phyloP scores from a whole-genome alignment of 2,113 vertebrate genomes.

The Rhabdornis inornatus region DNA sequence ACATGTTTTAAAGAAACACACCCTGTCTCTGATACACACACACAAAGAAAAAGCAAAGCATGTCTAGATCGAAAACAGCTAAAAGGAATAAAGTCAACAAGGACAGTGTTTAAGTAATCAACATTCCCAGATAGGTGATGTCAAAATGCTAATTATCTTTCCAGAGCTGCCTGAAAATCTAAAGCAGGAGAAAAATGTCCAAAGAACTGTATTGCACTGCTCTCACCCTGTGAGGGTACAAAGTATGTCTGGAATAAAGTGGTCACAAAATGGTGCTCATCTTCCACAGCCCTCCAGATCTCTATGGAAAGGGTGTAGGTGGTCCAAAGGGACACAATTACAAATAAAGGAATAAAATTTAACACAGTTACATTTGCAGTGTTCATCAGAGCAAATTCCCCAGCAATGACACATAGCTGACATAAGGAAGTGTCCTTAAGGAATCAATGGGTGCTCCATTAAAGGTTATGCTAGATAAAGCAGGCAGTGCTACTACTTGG shows the following conservation, averaged over 20 bases:
- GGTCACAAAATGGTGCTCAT: neutral
- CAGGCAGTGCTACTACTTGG: neutral
- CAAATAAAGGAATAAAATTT: neutral
- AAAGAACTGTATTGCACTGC: neutral
- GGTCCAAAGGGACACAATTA: slow-evolving; percentile 9
- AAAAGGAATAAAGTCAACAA: neutral
- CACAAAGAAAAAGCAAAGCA: neutral
- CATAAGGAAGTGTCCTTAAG: neutral
- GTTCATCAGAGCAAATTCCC: slow-evolving; percentile 53
- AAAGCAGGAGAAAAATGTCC: neutral
- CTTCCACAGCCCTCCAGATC: neutral
- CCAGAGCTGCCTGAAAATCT: slow-evolving; percentile 2
- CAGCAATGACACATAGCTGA: slow-evolving; percentile 29
- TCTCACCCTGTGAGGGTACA: neutral
- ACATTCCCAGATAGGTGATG: neutral
- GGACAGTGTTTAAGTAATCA: neutral
- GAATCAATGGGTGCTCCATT: neutral
- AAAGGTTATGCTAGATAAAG: slow-evolving; percentile 6
- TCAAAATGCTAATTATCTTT: slow-evolving; percentile 26
- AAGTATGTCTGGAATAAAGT: neutral
- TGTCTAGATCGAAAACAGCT: neutral
- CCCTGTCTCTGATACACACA: neutral
- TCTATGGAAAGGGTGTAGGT: neutral
- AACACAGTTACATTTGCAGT: neutral
- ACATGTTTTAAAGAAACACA: neutral